phyloP scores from a whole-genome alignment of 2,113 vertebrate species.

The Grantiella picta region DNA sequence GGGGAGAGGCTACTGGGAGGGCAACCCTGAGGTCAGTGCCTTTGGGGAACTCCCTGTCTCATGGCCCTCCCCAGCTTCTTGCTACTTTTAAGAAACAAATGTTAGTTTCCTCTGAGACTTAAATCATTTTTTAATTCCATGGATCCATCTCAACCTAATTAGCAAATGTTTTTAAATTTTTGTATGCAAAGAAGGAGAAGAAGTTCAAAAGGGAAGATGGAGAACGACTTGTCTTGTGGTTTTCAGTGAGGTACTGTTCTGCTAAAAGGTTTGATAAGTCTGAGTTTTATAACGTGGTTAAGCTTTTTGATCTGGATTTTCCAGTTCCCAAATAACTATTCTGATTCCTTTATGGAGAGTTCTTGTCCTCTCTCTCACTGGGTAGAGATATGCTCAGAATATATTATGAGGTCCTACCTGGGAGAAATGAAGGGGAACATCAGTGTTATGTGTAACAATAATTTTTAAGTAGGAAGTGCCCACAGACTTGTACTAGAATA shows the following conservation, averaged over 20 bases:
- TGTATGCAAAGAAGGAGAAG: background rate
- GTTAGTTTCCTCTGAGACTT: background rate
- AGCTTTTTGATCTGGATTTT: background rate
- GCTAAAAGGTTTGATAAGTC: background rate
- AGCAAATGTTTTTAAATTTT: background rate
- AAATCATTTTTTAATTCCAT: background rate
- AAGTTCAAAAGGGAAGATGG: background rate
- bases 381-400: background rate
- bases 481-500: background rate
- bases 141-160: background rate
- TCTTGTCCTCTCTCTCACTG: background rate
- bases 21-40: background rate
- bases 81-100: background rate
- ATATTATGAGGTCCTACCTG: accelerated
- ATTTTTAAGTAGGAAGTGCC: background rate
- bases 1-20: background rate
- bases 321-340: background rate
- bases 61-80: background rate
- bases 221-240: background rate
- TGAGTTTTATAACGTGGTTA: background rate
- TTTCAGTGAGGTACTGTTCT: background rate
- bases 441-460: background rate
- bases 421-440: background rate
- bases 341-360: background rate
- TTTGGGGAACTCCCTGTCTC: background rate